Evolutionary conservation across 1,140 invertebrate genomes (phyloP), one percentile per base, ranked within the genome.

Genomic region (Pogonomyrmex barbatus): DNA sequence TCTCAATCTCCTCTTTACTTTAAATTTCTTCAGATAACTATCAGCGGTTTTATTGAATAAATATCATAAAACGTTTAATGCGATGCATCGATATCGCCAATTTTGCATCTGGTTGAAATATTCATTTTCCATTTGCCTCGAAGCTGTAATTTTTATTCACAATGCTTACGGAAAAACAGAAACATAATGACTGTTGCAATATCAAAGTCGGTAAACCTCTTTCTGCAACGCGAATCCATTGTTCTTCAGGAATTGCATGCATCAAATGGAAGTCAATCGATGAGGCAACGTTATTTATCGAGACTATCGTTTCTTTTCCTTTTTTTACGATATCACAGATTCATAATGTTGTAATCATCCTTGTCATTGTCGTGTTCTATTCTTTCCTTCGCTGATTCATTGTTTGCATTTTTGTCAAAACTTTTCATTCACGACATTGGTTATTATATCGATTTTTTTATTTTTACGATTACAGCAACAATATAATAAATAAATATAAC

Each of bases 231-330:
- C n/a, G n/a, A 56, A 81, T 79, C 33, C n/a, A 4, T 58, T 39
- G 45, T 56, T 70, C 14, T 36, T 52, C n/a, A 33, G 39, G n/a
- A 45, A 45, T 24, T 81, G 14, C 24, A 45, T n/a, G 56, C 24
- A 10, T 70, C 24, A 81, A 70, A 79, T 54, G 33, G 8, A 67
- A 79, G 36, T 42, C 24, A 81, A 67, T 81, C 50, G 65, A 70
- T 70, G 70, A 70, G 56, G 39, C 78, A 4, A 24, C 4, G 24
- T 5, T 81, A 58, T 81, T 81, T 70, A 81, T 10, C 5, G 14
- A 5, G 9, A 70, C 8, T 79, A 14, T 54, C 9, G 24, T 2
- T 42, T 68, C 76, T 65, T 81, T 45, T 68, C 56, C 63, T 81
- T 47, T 79, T 79, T 79, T n/a, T 4, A 10, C n/a, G 62, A 54